Evolutionary conservation across 2,797 vertebrate genomes (phyloP).

Genomic region (Lithobates sylvaticus): DNA sequence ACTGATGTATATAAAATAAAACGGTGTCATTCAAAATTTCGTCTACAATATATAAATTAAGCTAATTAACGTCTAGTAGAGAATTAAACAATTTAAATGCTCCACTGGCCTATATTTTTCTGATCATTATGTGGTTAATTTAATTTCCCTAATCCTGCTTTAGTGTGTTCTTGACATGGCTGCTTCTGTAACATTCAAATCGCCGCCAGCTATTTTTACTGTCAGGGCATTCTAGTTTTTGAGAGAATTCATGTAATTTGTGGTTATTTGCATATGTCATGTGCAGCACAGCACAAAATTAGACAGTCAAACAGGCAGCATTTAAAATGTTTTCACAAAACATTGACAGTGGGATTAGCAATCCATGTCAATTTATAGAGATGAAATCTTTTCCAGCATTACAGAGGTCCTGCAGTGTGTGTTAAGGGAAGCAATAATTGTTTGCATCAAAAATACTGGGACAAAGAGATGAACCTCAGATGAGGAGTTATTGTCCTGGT

Average conservation of each 20-base stretch:
- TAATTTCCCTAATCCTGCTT: not conserved
- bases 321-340: conserved; percentile 25
- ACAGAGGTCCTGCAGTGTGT: not conserved
- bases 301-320: conserved; percentile 26
- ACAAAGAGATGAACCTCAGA: not conserved
- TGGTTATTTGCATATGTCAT: conserved; percentile 53
- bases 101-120: not conserved
- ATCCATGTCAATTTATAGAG: not conserved
- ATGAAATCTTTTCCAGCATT: not conserved
- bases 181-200: conserved; percentile 42
- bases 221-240: conserved; percentile 35
- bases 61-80: not conserved
- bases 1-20: not conserved
- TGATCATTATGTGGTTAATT: conserved; percentile 34
- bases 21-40: not conserved
- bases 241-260: conserved; percentile 17
- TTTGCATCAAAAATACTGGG: not conserved
- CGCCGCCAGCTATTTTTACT: conserved; percentile 24
- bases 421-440: not conserved
- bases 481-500: too few species aligned
- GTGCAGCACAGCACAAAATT: conserved; percentile 48
- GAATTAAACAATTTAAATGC: not conserved
- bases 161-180: conserved; percentile 29
- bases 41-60: not conserved
- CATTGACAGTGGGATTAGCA: not conserved